Percentiles rank a stretch among this genome's conserved stretches.
Conservation (phyloP, 2,797 vertebrate genomes). For the Carcharodon carcharias region DNA sequence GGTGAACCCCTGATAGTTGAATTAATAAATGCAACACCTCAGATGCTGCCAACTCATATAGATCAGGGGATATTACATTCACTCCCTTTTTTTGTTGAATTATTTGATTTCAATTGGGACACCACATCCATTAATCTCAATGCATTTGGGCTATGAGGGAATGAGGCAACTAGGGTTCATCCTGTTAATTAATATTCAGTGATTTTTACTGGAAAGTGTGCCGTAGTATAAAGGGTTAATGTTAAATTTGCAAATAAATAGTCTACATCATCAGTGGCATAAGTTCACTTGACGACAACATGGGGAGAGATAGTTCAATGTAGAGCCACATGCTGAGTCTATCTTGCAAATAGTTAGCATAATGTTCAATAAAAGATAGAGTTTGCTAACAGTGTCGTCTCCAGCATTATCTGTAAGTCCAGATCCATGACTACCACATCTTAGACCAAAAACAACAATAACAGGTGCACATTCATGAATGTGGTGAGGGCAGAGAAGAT, state of each 20-base stretch:
- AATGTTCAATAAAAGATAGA: too few relatives aligned
- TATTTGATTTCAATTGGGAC: background rate
- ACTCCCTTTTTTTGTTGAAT: background rate
- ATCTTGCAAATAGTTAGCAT: too few relatives aligned
- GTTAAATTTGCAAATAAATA: too few relatives aligned
- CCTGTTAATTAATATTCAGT: background rate
- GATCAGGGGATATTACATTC: background rate
- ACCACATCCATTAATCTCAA: background rate
- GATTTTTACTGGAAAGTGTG: background rate
- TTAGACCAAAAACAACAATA: too few relatives aligned
- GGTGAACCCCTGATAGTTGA: background rate
- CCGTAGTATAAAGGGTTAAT: too few relatives aligned
- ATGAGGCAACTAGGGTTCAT: background rate
- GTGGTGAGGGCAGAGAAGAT: background rate
- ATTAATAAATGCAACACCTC: background rate
- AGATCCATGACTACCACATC: too few relatives aligned
- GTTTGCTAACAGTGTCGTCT: too few relatives aligned
- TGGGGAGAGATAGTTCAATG: too few relatives aligned
- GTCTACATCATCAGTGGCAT: too few relatives aligned
- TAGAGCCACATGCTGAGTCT: too few relatives aligned
- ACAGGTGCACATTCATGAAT: background rate
- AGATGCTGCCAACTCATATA: background rate
- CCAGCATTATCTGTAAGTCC: too few relatives aligned
- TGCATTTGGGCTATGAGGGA: background rate
- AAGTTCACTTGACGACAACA: too few relatives aligned